Evolutionary conservation across 2,113 vertebrate species (phyloP).

Genomic region (Silurus meridionalis): DNA sequence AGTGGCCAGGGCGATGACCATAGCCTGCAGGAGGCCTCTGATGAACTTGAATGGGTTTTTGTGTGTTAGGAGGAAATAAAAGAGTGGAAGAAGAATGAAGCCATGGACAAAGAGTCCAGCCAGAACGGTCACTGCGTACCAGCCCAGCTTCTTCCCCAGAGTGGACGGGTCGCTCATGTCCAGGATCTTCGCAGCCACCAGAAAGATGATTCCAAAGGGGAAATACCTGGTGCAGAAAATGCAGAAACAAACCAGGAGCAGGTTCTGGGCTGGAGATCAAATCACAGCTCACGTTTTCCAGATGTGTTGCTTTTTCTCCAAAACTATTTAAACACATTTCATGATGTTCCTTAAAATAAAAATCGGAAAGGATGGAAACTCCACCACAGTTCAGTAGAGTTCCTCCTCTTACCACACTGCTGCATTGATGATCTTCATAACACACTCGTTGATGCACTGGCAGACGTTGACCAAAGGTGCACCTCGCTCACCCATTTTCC

Average conservation of each 20-base stretch:
- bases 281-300: background rate
- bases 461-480: conserved; percentile 81
- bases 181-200: conserved; percentile 86
- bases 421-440: conserved; percentile 88
- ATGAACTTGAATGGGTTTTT: conserved; percentile 85
- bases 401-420: conserved; percentile 78
- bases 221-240: conserved; percentile 77
- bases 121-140: conserved; percentile 82
- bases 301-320: background rate
- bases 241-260: background rate
- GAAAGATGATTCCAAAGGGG: conserved; percentile 86
- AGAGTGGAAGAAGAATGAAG: conserved; percentile 77
- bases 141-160: conserved; percentile 80
- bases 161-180: conserved; percentile 83
- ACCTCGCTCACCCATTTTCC: conserved; percentile 84
- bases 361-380: background rate
- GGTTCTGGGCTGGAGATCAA: background rate
- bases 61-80: conserved; percentile 78
- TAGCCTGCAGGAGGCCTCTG: conserved; percentile 82
- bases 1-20: conserved; percentile 86
- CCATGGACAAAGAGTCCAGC: conserved; percentile 78
- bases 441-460: conserved; percentile 86
- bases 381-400: too few relatives aligned
- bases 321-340: background rate
- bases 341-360: background rate